These are phyloP conservation scores for Tachypleus tridentatus DNA, from an alignment of 1,140 invertebrate species.

Conservation along the genomic window DNA sequence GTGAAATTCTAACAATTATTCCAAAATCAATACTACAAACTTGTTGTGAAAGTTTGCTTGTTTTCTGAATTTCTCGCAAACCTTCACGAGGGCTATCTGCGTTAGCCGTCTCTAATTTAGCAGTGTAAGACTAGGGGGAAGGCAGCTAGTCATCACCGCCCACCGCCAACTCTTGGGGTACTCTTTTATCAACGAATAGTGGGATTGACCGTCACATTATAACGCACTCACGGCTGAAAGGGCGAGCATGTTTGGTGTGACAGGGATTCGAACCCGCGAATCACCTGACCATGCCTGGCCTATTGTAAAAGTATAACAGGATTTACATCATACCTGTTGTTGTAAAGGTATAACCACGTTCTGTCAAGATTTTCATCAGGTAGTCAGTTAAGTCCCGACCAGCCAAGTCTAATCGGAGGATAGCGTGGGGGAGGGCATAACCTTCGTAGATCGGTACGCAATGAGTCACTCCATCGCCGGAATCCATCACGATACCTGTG, in stretches of 20 bases:
- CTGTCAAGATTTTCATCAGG: slow-evolving; percentile 41
- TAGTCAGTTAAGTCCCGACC: slow-evolving; percentile 45
- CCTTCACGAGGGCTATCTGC: too few relatives aligned
- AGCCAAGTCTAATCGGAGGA: slow-evolving; percentile 41
- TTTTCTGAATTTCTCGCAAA: too few relatives aligned
- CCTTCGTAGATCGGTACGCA: slow-evolving; percentile 80
- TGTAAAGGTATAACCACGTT: slow-evolving; percentile 37
- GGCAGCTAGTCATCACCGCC: too few relatives aligned
- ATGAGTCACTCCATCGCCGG: slow-evolving; percentile 77
- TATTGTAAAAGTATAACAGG: too few relatives aligned
- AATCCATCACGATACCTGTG: slow-evolving; percentile 79
- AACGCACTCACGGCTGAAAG: not conserved
- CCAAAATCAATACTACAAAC: too few relatives aligned
- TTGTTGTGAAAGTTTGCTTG: too few relatives aligned
- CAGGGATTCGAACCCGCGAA: not conserved
- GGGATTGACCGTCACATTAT: too few relatives aligned
- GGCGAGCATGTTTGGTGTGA: not conserved
- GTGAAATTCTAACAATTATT: too few relatives aligned
- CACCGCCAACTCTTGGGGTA: too few relatives aligned
- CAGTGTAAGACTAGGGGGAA: too few relatives aligned
- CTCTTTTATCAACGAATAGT: not conserved
- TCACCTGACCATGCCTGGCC: too few relatives aligned
- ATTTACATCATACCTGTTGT: slow-evolving; percentile 31
- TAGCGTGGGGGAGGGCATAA: slow-evolving; percentile 42
- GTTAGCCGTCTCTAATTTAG: too few relatives aligned